Conservation (phyloP, 2,888 invertebrate species). For the Plebejus anna region DNA sequence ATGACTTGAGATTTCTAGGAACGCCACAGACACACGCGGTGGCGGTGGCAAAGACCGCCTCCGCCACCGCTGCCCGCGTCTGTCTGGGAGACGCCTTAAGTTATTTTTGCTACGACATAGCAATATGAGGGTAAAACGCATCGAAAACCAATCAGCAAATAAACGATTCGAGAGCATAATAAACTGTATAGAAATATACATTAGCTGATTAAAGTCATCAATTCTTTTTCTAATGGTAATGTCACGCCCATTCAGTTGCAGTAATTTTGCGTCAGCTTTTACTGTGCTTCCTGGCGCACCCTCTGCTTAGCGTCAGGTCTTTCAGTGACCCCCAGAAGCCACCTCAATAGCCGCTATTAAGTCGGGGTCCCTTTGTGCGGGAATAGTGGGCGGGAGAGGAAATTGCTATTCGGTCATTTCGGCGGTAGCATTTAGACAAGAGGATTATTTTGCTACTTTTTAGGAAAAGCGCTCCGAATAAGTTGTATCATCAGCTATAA, state of each 20-base stretch:
- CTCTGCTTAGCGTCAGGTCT: slow-evolving; percentile 49
- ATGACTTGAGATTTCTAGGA: too few species aligned
- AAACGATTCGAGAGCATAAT: not conserved
- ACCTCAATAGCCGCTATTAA: slow-evolving; percentile 52
- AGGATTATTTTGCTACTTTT: slow-evolving; percentile 18
- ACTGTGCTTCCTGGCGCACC: slow-evolving; percentile 44
- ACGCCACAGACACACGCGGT: too few species aligned
- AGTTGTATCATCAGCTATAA: slow-evolving; percentile 3
- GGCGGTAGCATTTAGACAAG: slow-evolving; percentile 37
- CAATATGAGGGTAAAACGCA: not conserved
- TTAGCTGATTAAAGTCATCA: slow-evolving; percentile 33
- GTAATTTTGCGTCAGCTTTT: slow-evolving; percentile 35
- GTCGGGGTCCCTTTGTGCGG: slow-evolving; percentile 51
- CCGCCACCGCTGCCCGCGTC: too few species aligned
- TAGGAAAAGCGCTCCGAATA: not conserved
- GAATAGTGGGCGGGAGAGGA: slow-evolving; percentile 46
- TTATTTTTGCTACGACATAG: not conserved
- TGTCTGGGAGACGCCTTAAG: not conserved
- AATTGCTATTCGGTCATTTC: slow-evolving; percentile 54
- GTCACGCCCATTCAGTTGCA: slow-evolving; percentile 38
- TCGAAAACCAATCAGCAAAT: not conserved
- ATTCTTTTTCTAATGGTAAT: slow-evolving; percentile 35
- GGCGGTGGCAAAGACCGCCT: too few species aligned
- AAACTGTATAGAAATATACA: slow-evolving; percentile 21
- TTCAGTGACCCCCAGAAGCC: slow-evolving; percentile 50